These are phyloP conservation scores for Sturnus vulgaris DNA, from an alignment of 2,113 vertebrate species.

Conservation along the genomic window DNA sequence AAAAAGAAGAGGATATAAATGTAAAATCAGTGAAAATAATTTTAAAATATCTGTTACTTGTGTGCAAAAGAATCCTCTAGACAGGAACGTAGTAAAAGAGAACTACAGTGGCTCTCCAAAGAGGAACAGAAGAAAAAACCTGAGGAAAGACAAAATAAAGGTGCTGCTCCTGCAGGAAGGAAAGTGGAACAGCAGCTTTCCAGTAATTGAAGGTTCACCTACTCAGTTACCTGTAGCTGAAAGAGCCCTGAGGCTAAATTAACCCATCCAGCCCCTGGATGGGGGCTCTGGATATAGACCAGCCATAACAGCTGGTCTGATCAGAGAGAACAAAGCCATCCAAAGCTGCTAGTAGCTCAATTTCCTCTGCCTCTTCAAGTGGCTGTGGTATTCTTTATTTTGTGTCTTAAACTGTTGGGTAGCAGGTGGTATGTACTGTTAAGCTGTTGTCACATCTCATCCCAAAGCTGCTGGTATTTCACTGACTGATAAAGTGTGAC, in stretches of 20 bases:
- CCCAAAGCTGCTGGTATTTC: slow-evolving; percentile 29
- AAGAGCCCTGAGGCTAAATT: background rate
- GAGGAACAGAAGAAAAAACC: background rate
- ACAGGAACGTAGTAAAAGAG: background rate
- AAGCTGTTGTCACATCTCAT: slow-evolving; percentile 32
- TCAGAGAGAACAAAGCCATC: background rate
- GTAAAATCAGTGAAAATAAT: background rate
- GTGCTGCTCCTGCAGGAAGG: background rate
- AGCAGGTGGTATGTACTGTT: background rate
- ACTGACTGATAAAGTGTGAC: slow-evolving; percentile 26
- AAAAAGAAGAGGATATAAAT: background rate
- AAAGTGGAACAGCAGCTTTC: background rate
- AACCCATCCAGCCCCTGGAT: background rate
- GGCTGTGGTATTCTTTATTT: background rate
- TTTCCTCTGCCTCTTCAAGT: background rate
- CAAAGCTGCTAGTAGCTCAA: background rate
- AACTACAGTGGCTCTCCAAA: background rate
- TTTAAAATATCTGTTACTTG: background rate
- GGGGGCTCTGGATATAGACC: background rate
- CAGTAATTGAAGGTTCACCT: background rate
- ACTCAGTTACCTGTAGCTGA: background rate
- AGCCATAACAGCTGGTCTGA: background rate
- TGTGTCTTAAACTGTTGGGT: background rate
- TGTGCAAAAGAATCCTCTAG: background rate
- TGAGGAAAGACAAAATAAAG: background rate